Conservation (phyloP, 2,888 invertebrate species). For the Orchesellides sinensis region DNA sequence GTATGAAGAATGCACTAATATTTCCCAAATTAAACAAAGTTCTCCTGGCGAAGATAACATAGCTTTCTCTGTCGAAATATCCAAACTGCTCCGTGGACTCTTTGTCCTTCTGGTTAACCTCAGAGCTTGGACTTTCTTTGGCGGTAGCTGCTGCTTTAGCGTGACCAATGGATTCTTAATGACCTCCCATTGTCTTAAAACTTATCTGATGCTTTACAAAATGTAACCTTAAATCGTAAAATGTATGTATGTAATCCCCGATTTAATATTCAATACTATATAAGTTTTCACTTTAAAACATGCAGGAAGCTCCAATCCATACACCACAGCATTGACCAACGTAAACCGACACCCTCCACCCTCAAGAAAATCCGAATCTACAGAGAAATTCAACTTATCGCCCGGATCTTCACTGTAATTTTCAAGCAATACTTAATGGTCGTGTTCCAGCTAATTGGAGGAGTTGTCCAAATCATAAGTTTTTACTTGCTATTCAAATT, state of each 20-base stretch:
- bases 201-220: constrained; percentile 14
- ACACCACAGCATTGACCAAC: not conserved
- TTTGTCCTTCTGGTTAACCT: not conserved
- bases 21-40: too few species aligned
- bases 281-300: not conserved
- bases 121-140: constrained; percentile 26
- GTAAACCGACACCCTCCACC: too few species aligned
- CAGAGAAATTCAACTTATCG: not conserved
- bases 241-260: not conserved
- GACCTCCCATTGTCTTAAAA: constrained; percentile 5
- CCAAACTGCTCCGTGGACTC: too few species aligned
- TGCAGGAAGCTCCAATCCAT: not conserved
- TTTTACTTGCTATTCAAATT: constrained; percentile 12
- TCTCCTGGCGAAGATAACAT: too few species aligned
- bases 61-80: not conserved
- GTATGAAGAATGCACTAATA: not conserved
- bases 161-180: constrained; percentile 31
- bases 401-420: not conserved
- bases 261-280: not conserved
- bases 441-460: constrained; percentile 12
- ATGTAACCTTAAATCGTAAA: not conserved
- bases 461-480: constrained; percentile 2
- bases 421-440: constrained; percentile 4
- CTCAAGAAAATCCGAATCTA: not conserved
- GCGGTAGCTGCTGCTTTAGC: constrained; percentile 23